Percentiles rank a stretch among this genome's conserved stretches.
Conservation (phyloP, 2,113 vertebrate genomes). For the Pycnonotus jocosus region DNA sequence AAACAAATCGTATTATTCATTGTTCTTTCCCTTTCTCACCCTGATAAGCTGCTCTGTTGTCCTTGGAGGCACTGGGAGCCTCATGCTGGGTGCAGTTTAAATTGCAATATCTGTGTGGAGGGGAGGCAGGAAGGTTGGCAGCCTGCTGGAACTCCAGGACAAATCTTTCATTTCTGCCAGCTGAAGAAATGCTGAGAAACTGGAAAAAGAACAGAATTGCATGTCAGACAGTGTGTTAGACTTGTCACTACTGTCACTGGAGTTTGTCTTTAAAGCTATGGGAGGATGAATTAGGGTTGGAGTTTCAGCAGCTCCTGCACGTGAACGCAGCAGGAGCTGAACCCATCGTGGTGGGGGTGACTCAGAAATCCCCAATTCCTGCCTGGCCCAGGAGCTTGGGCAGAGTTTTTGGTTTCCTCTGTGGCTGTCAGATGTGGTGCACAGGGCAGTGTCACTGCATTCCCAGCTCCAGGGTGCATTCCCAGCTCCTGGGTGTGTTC, state of each 20-base stretch:
- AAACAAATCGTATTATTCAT: background rate
- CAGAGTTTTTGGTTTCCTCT: rapidly evolving
- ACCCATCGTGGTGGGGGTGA: rapidly evolving
- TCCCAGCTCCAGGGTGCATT: background rate
- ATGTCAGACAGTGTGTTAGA: rapidly evolving
- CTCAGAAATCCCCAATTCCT: background rate
- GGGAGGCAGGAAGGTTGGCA: background rate
- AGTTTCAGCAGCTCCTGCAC: rapidly evolving
- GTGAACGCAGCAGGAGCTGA: rapidly evolving
- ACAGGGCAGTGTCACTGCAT: rapidly evolving
- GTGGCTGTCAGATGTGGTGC: background rate
- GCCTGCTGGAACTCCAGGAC: background rate
- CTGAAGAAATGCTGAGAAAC: background rate
- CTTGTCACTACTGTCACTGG: background rate
- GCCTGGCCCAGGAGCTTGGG: background rate
- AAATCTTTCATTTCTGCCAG: background rate
- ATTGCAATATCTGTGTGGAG: background rate
- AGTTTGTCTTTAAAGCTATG: background rate
- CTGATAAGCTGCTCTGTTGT: background rate
- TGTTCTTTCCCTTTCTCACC: background rate
- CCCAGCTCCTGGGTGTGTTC: background rate
- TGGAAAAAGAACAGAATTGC: rapidly evolving
- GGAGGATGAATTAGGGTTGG: background rate
- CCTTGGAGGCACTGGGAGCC: background rate
- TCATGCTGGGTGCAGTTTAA: background rate